These are phyloP conservation scores for Mya arenaria DNA, from an alignment of 1,140 invertebrate species.

Conservation along the genomic window DNA sequence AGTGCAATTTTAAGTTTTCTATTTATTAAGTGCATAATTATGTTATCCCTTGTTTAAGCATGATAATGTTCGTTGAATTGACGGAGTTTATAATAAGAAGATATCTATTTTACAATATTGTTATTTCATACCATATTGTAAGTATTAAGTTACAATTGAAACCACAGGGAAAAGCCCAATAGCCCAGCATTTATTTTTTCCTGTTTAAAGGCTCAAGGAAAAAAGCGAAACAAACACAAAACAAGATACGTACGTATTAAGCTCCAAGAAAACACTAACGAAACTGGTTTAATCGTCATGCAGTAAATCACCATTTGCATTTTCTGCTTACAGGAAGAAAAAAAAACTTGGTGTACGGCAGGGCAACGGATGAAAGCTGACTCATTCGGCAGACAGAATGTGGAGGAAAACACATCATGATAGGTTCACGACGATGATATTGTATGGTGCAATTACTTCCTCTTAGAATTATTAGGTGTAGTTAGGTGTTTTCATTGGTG, in stretches of 20 bases:
- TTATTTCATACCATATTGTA: background rate
- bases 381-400: conserved; percentile 41
- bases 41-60: background rate
- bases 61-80: background rate
- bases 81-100: background rate
- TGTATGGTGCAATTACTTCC: conserved; percentile 34
- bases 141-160: background rate
- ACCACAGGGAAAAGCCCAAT: background rate
- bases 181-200: background rate
- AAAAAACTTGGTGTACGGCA: conserved; percentile 6
- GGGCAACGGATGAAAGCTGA: conserved; percentile 17
- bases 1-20: conserved; percentile 3
- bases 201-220: background rate
- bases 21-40: conserved; percentile 25
- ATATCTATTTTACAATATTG: background rate
- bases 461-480: conserved; percentile 7
- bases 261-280: background rate
- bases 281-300: background rate
- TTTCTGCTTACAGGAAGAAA: background rate
- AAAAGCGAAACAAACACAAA: too few species aligned
- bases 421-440: conserved; percentile 6
- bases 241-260: background rate
- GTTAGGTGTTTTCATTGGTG: background rate
- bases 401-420: conserved; percentile 29
- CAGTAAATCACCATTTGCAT: background rate